These are phyloP conservation scores for Melitaea athalia DNA, from an alignment of 2,888 invertebrate genomes.

Conservation along the genomic window DNA sequence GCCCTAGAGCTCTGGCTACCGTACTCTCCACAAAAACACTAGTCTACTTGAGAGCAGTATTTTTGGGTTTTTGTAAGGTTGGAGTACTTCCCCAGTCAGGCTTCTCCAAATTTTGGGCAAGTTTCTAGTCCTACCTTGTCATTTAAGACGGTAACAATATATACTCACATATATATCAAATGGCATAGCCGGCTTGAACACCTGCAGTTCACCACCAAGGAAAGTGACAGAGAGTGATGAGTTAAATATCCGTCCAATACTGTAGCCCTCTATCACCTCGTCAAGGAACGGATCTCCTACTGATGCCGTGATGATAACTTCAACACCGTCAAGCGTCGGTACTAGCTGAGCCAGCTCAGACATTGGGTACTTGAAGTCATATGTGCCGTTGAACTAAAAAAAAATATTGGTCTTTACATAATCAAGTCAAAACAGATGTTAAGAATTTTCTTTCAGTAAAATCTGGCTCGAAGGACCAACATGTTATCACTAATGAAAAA, in stretches of 20 bases:
- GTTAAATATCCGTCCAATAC: slow-evolving; percentile 93
- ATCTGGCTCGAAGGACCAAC: neutral
- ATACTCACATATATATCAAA: slow-evolving; percentile 89
- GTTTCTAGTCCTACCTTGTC: too few relatives aligned
- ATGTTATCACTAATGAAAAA: too few relatives aligned
- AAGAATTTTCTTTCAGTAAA: neutral
- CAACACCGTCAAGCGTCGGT: slow-evolving; percentile 87
- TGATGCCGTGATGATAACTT: slow-evolving; percentile 91
- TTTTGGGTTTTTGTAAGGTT: too few relatives aligned
- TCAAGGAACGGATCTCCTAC: slow-evolving; percentile 94
- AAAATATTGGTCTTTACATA: neutral
- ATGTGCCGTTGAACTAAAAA: slow-evolving; percentile 91
- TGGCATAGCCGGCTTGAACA: slow-evolving; percentile 97
- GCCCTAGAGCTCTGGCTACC: too few relatives aligned
- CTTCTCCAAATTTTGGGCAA: too few relatives aligned
- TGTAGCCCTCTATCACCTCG: slow-evolving; percentile 92
- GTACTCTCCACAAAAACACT: too few relatives aligned
- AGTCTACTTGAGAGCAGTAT: too few relatives aligned
- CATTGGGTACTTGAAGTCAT: slow-evolving; percentile 93
- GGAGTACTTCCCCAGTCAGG: too few relatives aligned
- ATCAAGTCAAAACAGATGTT: neutral
- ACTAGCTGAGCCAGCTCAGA: slow-evolving; percentile 87
- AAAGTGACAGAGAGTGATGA: slow-evolving; percentile 92
- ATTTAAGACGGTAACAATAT: too few relatives aligned
- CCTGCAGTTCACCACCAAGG: slow-evolving; percentile 94